Evolutionary conservation across 2,113 vertebrate genomes (phyloP), one percentile per base, ranked within the genome.

Genomic region (Bujurquina vittata): DNA sequence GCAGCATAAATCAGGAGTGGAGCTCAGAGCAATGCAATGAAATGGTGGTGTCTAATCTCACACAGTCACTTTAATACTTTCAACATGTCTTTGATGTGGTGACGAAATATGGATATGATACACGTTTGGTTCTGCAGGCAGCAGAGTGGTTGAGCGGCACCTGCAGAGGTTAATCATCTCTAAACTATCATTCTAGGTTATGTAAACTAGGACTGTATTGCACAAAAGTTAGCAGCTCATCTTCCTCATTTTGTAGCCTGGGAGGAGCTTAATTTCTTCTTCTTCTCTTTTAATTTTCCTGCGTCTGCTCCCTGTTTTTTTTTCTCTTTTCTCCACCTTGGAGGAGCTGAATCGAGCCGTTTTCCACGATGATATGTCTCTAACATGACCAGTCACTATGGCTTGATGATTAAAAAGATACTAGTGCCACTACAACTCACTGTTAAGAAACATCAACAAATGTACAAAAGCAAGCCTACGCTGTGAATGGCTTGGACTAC

Each of bases 1-100:
- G 96, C 95, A 96, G 96, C 95, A 96, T 96, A 96, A 95, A 95
- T 85, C 91, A 93, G 92, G 94, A 93, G 95, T 95, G 95, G 94
- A 95, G 93, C 90, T 93, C 87, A 85, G 90, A 95, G 93, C 92
- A 65, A 90, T 86, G 93, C 80, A 60, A 89, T 95, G 94, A 94
- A 89, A 95, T 95, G 94, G 82, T 87, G 81, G 75, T 46, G 81
- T 86, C 84, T 81, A 87, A 85, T 88, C 88, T 89, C 81, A 79
- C 84, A 37, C 79, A 67, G 84, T 82, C 85, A 87, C 57, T 77
- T 79, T 86, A 91, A 92, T 92, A 92, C 90, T 91, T 87, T 88
- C 77, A 84, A 80, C 77, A 87, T 85, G 82, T 91, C 83, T 86
- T 58, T 61, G 79, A 91, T 91, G 83, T 57, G 35, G 82, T 59